A percentile compares a stretch with the other conserved stretches of the same genome.
These are phyloP conservation scores for Cephus nigrinus DNA, from an alignment of 2,888 invertebrate genomes.

Conservation along the genomic window DNA sequence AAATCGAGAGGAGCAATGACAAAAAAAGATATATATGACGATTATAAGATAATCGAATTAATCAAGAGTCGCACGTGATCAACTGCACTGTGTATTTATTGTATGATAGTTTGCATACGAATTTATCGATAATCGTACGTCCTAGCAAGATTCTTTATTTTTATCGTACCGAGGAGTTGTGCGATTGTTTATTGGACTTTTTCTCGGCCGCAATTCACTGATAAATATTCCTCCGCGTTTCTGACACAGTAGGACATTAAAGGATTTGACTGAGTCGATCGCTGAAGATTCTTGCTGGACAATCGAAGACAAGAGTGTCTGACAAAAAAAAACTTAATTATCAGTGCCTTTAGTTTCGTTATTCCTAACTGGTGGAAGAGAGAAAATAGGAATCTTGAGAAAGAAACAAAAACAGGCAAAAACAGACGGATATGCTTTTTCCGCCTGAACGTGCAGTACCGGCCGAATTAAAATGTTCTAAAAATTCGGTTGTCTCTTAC, in stretches of 20 bases:
- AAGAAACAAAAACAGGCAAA: neutral
- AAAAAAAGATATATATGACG: neutral
- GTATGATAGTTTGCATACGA: neutral
- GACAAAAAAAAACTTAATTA: neutral
- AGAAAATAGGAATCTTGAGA: neutral
- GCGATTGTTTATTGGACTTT: neutral
- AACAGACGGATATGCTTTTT: neutral
- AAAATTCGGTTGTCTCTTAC: neutral
- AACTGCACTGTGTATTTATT: neutral
- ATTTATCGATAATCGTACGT: no score
- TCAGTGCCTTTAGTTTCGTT: neutral
- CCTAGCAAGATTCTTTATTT: neutral
- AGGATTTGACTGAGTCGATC: neutral
- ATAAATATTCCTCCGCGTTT: neutral
- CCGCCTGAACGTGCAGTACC: neutral
- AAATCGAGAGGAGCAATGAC: neutral
- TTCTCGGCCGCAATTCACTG: neutral
- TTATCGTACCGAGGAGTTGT: neutral
- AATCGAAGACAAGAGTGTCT: neutral
- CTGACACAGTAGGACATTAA: neutral
- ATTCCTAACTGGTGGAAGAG: neutral
- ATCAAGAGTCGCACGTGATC: neutral
- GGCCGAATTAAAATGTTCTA: neutral
- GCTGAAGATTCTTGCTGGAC: neutral
- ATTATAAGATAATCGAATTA: neutral